Evolutionary conservation across 2,888 invertebrate genomes (phyloP).

Genomic region (Drosophila quinaria): DNA sequence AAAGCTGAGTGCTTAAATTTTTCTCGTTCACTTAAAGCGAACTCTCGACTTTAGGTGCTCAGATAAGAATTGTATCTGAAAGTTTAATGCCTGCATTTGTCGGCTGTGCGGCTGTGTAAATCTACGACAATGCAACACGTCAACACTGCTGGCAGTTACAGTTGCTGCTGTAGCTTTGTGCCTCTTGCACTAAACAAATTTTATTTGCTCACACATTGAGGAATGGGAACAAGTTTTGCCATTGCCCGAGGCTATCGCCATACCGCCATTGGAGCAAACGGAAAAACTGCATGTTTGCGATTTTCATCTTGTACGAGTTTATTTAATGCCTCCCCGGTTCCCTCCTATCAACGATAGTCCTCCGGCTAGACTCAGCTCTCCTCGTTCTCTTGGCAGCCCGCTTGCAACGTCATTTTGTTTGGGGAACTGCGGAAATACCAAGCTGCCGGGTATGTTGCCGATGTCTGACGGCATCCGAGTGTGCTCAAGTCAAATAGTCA

Average conservation of each 20-base stretch:
- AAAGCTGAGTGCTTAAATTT: neutral
- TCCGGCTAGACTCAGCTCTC: constrained; percentile 14
- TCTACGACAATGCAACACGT: constrained; percentile 60
- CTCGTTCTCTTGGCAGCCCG: constrained; percentile 48
- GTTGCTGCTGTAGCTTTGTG: constrained; percentile 57
- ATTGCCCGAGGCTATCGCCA: constrained; percentile 48
- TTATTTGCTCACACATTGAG: constrained; percentile 65
- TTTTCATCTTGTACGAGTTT: constrained; percentile 75
- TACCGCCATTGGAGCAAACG: constrained; percentile 15
- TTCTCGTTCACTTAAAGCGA: neutral
- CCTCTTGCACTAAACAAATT: constrained; percentile 69
- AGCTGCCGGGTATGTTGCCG: constrained; percentile 25
- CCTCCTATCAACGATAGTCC: neutral
- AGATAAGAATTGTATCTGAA: constrained; percentile 15
- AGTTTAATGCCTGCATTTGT: constrained; percentile 50
- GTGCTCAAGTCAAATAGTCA: constrained; percentile 78
- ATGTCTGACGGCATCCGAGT: constrained; percentile 56
- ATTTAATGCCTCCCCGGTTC: constrained; percentile 52
- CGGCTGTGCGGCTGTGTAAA: constrained; percentile 47
- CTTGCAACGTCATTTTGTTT: constrained; percentile 57
- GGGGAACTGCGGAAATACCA: constrained; percentile 32
- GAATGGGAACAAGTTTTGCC: constrained; percentile 63
- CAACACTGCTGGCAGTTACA: constrained; percentile 46
- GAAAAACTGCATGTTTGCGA: constrained; percentile 66
- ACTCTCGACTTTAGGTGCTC: neutral